Conservation (phyloP, 2,113 vertebrate species). For the Chlorodrepanis virens region DNA sequence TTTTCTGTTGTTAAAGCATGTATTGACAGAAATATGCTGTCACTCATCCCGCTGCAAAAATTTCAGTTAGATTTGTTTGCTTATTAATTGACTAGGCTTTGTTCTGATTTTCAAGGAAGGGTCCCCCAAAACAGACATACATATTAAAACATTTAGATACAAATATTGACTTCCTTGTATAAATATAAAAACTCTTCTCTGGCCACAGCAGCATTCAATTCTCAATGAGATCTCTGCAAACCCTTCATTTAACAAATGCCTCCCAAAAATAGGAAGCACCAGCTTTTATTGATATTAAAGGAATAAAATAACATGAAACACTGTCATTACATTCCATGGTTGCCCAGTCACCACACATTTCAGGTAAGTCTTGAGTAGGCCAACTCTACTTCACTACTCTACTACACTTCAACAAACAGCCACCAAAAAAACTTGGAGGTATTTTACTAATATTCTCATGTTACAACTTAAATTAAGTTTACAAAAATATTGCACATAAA, state of each 20-base stretch:
- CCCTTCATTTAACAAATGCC: not conserved
- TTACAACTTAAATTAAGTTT: not conserved
- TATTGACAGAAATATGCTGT: not conserved
- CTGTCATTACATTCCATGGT: not conserved
- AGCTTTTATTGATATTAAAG: not conserved
- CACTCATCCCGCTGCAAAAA: not conserved
- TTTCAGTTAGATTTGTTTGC: not conserved
- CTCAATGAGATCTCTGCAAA: not conserved
- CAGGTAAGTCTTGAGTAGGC: not conserved
- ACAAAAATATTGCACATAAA: not conserved
- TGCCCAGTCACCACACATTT: not conserved
- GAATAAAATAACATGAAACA: not conserved
- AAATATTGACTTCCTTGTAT: not conserved
- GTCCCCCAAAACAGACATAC: not conserved
- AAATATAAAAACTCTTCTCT: not conserved
- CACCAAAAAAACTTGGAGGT: not conserved
- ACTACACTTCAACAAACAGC: not conserved
- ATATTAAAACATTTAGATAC: not conserved
- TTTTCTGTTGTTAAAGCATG: not conserved
- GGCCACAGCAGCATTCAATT: not conserved
- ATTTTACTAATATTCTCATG: not conserved
- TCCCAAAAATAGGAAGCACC: not conserved
- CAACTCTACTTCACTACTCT: no score
- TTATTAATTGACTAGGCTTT: not conserved
- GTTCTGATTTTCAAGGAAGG: not conserved